Base-by-base conservation (phyloP, 1,140 invertebrate genomes). In the Vollenhovia emeryi region DNA sequence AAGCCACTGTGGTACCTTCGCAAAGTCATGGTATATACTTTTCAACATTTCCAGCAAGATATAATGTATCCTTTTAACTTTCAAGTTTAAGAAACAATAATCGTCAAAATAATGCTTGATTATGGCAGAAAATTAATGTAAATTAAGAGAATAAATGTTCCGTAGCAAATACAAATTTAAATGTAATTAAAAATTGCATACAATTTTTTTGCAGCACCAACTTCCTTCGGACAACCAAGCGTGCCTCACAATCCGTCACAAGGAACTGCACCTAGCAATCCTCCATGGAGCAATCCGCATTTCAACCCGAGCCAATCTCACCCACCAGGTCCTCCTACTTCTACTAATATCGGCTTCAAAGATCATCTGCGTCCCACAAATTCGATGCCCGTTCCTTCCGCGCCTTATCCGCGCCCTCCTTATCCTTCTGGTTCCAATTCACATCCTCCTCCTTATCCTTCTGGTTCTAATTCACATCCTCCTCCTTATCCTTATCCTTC, bases 321-420 rank as follows among this genome's bases (percentile, higher is more conserved):
- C n/a, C 78, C 59, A 13, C 9, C 66, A 36, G 15, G 3, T 24
- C 4, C 78, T 24, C 4, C 78, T 0, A 30, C 36, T 24, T 45
- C 78, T n/a, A 69, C 30, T 40, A 82, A 82, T 3, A 73, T 88
- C n/a, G 87, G 87, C 48, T 88, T 88, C 24, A 88, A 82, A 45
- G 60, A 88, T 27, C 57, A 85, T 50, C 45, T 85, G 15, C 71
- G 71, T 33, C 87, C 48, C 6, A 3, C 87, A 40, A 57, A 9
- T 27, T 15, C 73, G 6, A 84, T 84, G 30, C 80, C 80, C 3
- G 9, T 55, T 24, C 18, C 75, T 52, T 48, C 73, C n/a, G 40
- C 33, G 0, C 11, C 64, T 69, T 40, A 68, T 50, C 60, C 40
- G 3, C 76, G 24, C 55, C 9, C 64, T 40, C n/a, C 57, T 60